phyloP scores from a whole-genome alignment of 2,888 invertebrate species.

The Eupeodes luniger region DNA sequence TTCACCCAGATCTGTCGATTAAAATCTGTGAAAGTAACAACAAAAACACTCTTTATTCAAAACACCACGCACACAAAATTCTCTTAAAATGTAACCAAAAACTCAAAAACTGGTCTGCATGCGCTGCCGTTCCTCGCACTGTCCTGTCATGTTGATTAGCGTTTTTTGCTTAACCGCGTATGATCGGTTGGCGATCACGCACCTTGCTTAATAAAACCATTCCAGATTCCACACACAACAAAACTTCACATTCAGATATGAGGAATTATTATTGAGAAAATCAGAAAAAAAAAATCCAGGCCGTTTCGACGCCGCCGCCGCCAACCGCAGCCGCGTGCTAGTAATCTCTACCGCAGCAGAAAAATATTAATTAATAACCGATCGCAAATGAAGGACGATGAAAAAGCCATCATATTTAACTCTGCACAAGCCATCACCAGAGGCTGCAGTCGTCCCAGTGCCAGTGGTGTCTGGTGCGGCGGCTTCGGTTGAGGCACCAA shows the following conservation, averaged over 20 bases:
- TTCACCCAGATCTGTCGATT: no score
- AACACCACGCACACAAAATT: neutral
- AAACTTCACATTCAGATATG: neutral
- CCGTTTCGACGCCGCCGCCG: neutral
- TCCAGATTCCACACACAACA: neutral
- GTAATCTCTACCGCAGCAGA: conserved; percentile 41
- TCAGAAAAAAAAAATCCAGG: neutral
- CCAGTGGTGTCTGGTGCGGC: no score
- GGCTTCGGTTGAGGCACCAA: conserved; percentile 20
- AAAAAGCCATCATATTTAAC: conserved; percentile 60
- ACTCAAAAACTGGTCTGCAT: conserved; percentile 30
- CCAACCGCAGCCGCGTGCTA: conserved; percentile 38
- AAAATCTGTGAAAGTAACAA: neutral
- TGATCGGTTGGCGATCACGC: conserved; percentile 34
- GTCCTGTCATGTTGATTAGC: conserved; percentile 46
- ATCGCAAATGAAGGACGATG: conserved; percentile 66
- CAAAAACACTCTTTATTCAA: conserved; percentile 7
- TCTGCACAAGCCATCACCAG: conserved; percentile 31
- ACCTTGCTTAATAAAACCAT: conserved; percentile 23
- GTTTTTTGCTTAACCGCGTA: conserved; percentile 29
- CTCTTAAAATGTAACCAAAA: conserved; percentile 16
- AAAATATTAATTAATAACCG: conserved; percentile 73
- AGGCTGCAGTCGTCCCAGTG: neutral
- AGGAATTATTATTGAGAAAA: neutral
- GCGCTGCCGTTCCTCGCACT: neutral